phyloP scores from a whole-genome alignment of 1,140 invertebrate genomes.

The Camponotus vicinus region DNA sequence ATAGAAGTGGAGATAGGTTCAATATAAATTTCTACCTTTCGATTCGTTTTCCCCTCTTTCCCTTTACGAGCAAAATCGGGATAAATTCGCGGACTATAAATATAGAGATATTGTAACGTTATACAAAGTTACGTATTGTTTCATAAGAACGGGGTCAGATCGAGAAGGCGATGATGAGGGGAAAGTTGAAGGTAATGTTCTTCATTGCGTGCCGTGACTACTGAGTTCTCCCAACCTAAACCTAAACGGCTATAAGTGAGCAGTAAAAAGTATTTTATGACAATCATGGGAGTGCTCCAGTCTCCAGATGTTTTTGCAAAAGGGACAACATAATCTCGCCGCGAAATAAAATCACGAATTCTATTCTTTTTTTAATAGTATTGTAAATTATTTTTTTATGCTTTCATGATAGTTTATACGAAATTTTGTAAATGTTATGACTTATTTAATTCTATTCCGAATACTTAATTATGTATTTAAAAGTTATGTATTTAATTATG shows the following conservation, averaged over 20 bases:
- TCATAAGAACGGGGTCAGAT: slow-evolving; percentile 26
- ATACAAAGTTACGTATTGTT: slow-evolving; percentile 68
- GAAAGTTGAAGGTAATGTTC: slow-evolving; percentile 22
- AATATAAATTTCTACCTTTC: slow-evolving; percentile 73
- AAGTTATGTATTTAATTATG: not conserved
- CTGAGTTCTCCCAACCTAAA: slow-evolving; percentile 44
- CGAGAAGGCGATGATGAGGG: slow-evolving; percentile 12
- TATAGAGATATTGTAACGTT: slow-evolving; percentile 55
- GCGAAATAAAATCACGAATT: not conserved
- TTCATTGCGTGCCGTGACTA: slow-evolving; percentile 56
- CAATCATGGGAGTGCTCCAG: slow-evolving; percentile 28
- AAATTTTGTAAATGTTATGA: not conserved
- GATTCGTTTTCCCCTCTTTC: slow-evolving; percentile 52
- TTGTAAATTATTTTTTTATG: not conserved
- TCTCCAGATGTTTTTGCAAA: slow-evolving; percentile 12
- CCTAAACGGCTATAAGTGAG: slow-evolving; percentile 67
- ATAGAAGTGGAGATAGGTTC: slow-evolving; percentile 32
- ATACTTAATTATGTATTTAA: not conserved
- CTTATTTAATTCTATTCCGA: not conserved
- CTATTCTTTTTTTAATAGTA: not conserved
- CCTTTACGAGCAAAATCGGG: not conserved
- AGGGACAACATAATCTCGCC: not conserved
- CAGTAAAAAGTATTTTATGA: slow-evolving; percentile 69
- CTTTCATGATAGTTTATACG: not conserved
- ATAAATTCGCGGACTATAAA: slow-evolving; percentile 70